Conservation (phyloP, 2,888 invertebrate genomes). For the Drosophila monieri region DNA sequence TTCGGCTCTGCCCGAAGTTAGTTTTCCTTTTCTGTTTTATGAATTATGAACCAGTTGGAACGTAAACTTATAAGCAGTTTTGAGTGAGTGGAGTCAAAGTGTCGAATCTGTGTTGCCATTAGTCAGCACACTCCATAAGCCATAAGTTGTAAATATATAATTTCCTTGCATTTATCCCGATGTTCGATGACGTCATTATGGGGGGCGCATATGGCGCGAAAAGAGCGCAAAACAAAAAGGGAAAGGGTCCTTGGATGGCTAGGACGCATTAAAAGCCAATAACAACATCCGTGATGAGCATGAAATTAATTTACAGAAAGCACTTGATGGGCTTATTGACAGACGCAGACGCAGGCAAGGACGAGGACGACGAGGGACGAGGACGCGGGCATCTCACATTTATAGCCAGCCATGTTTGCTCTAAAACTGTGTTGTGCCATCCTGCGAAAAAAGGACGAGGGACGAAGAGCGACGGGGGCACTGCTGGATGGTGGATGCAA, state of each 20-base stretch:
- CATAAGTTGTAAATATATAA: constrained; percentile 24
- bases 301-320: constrained; percentile 75
- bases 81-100: neutral
- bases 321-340: constrained; percentile 57
- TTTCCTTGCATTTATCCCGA: constrained; percentile 6
- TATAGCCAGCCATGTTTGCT: constrained; percentile 72
- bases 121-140: constrained; percentile 24
- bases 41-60: neutral
- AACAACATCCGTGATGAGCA: constrained; percentile 76
- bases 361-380: neutral
- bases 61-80: neutral
- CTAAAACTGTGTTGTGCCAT: constrained; percentile 54
- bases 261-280: constrained; percentile 76
- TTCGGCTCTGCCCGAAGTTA: too few species aligned
- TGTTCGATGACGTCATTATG: constrained; percentile 61
- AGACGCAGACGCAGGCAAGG: constrained; percentile 18
- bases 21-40: neutral
- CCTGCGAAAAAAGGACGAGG: constrained; percentile 20
- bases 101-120: constrained; percentile 6
- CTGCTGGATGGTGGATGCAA: constrained; percentile 48
- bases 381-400: constrained; percentile 25
- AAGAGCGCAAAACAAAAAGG: constrained; percentile 8
- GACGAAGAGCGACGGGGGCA: neutral
- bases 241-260: constrained; percentile 6
- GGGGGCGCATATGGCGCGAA: constrained; percentile 63